Evolutionary conservation across 2,113 vertebrate species (phyloP).

Genomic region (Phrynocephalus versicolor): DNA sequence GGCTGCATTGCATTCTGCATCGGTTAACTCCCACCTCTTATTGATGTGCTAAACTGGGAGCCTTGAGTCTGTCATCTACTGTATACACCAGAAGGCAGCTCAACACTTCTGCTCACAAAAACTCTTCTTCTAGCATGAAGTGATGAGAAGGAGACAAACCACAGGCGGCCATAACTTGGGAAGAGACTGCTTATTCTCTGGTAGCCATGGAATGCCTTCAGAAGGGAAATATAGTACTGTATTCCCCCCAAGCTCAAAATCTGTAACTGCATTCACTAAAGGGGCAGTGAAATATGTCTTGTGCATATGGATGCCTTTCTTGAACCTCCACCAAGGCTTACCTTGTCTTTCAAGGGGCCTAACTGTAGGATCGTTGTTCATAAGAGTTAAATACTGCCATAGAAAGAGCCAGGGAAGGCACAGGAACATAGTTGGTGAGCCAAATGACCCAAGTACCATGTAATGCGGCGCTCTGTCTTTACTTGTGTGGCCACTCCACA

Average conservation of each 20-base stretch:
- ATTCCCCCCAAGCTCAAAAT: background rate
- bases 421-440: background rate
- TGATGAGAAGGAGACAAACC: background rate
- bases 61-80: background rate
- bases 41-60: background rate
- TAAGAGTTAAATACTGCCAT: background rate
- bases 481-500: background rate
- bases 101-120: background rate
- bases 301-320: background rate
- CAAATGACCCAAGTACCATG: too few relatives aligned
- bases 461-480: background rate
- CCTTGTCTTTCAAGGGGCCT: background rate
- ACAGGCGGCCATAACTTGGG: too few relatives aligned
- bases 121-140: background rate
- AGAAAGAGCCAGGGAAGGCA: background rate
- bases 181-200: too few relatives aligned
- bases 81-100: background rate
- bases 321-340: too few relatives aligned
- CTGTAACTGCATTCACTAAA: background rate
- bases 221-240: background rate
- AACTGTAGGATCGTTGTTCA: background rate
- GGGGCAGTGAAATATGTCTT: background rate
- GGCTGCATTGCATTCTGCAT: background rate
- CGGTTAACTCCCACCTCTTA: background rate
- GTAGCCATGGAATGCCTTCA: too few relatives aligned